A percentile compares a stretch with the other conserved stretches of the same genome.
These are phyloP conservation scores for Athrips mouffetella DNA, from an alignment of 2,888 invertebrate species.

Conservation along the genomic window DNA sequence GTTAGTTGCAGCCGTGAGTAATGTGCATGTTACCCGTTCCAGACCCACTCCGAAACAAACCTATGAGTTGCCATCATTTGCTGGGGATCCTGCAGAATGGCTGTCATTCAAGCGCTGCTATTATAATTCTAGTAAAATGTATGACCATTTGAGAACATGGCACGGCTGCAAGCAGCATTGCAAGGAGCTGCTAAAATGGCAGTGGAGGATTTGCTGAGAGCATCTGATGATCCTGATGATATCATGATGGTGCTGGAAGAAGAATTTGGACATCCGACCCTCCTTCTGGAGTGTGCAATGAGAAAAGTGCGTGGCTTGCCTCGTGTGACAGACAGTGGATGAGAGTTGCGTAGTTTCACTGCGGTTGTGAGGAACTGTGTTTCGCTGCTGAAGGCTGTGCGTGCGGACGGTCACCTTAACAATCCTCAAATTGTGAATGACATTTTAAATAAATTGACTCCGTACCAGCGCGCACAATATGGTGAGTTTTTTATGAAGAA, in stretches of 20 bases:
- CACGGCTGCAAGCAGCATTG: neutral
- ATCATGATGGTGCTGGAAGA: neutral
- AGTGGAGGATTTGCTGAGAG: neutral
- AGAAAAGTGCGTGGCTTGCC: neutral
- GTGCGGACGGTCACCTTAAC: constrained; percentile 6
- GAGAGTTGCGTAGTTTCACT: neutral
- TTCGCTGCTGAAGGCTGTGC: neutral
- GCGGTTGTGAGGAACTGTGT: neutral
- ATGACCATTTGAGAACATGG: neutral
- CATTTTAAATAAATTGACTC: constrained; percentile 2
- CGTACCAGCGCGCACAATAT: constrained; percentile 9
- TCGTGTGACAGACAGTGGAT: neutral
- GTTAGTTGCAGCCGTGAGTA: neutral
- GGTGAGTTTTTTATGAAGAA: constrained; percentile 6
- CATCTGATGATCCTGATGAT: neutral
- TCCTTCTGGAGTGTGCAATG: neutral
- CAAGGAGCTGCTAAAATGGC: neutral
- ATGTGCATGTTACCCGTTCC: neutral
- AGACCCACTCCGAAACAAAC: neutral
- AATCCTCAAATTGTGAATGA: constrained; percentile 13
- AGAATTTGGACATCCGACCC: neutral
- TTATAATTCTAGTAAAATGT: neutral
- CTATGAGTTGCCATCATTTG: neutral
- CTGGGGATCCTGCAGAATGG: neutral
- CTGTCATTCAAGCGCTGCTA: neutral